Evolutionary conservation across 2,888 invertebrate species (phyloP), one percentile per base, ranked within the genome.

Genomic region (Apamea crenata): DNA sequence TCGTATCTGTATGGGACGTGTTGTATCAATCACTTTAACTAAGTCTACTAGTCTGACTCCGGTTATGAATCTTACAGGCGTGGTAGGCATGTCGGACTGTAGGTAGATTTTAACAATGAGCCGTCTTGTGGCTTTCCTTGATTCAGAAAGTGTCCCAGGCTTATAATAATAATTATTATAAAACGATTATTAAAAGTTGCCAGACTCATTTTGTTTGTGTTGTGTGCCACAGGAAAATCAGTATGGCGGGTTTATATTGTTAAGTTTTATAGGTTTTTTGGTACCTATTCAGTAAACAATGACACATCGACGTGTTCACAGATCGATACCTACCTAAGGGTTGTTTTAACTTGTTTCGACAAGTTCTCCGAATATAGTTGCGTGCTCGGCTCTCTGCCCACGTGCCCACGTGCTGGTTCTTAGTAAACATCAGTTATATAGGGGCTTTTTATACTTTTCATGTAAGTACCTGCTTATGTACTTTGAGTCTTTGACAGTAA

Each of bases 341-440:
- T 75, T 16, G 36, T 59, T 83, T n/a, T 50, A 18, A 59, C n/a
- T 71, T 18, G 56, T 71, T 71, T 25, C 14, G 36, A 71, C 10
- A 1, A 59, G 25, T 74, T 74, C 71, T 50, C 63, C 47, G 83
- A 83, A 73, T 69, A 40, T 47, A n/a, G 82, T 56, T 25, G 32
- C 56, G 47, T 56, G 75, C n/a, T 44, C 61, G 36, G 44, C 69
- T 29, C 8, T 29, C 53, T 21, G 44, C 18, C 29, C 56, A 32
- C 53, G 36, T 8, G 16, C 47, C 25, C 56, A 47, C 47, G 36
- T 10, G 8, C 56, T 12, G 29, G 53, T 76, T 82, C 68, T 21
- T 47, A 36, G 25, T 68, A 56, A 61, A 56, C 21, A 75, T 36
- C 12, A 56, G 29, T 29, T 53, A 61, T 12, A 25, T 8, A 1